Base-by-base conservation (phyloP, 2,888 invertebrate species). In the Teleiodes luculella region DNA sequence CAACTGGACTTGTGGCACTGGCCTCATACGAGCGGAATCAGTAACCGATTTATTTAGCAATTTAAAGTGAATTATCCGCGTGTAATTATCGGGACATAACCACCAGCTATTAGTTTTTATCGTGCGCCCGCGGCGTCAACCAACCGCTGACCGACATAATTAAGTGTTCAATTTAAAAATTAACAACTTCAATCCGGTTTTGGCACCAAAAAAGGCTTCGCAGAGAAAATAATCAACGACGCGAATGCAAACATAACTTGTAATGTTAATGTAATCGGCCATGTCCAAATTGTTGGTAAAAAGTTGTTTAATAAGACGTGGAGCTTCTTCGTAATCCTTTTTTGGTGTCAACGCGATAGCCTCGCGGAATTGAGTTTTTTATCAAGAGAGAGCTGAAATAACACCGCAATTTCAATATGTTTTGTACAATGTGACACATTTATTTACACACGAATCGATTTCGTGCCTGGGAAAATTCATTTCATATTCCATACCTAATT, bases 91-190 rank as follows among this genome's bases (percentile, higher is more conserved):
- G 67, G 13, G 33, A 70, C 66, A 68, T 66, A 65, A 70, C 68
- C 70, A 67, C 63, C 66, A 59, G 62, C 64, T 70, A 68, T 74
- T 70, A 67, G 66, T 72, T 72, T 74, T 74, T 74, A 74, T 72
- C 64, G 63, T 57, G 59, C 58, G 57, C 67, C 64, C 61, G 65
- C 68, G 64, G 70, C 68, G 66, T 66, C 71, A 75, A 74, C 68
- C 66, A 57, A 39, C 67, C 62, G 63, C 67, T 63, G 65, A 57
- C 64, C 66, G 66, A 63, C 67, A 66, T 76, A 74, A 80, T 78
- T 76, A 76, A 78, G 74, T 76, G 70, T 70, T 77, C 74, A 79
- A 77, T 77, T 76, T 74, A 74, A 74, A 75, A 72, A 77, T 75
- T 73, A 73, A 72, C 68, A 60, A 37, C 37, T 37, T 24, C 55